These are phyloP conservation scores for Linepithema humile DNA, from an alignment of 1,140 invertebrate genomes.

Conservation along the genomic window DNA sequence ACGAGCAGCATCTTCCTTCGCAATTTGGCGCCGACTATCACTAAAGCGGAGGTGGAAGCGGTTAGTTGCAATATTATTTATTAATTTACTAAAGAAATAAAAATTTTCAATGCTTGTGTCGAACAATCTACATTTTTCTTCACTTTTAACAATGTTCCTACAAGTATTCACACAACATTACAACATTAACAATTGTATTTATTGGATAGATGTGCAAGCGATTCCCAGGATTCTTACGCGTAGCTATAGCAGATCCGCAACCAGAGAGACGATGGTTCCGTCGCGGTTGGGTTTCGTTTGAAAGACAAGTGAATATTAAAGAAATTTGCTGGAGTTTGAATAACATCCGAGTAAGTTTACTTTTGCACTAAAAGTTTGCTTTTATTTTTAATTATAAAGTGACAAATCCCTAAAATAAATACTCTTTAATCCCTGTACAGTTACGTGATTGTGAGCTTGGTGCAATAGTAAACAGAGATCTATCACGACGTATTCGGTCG, in stretches of 20 bases:
- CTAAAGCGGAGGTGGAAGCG: slow-evolving; percentile 98
- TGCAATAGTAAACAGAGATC: slow-evolving; percentile 96
- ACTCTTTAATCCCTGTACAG: slow-evolving; percentile 80
- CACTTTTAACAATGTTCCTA: not conserved
- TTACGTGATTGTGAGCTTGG: slow-evolving; percentile 96
- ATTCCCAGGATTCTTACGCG: slow-evolving; percentile 97
- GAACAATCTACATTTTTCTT: slow-evolving; percentile 4
- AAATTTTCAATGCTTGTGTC: not conserved
- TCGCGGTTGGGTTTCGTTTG: slow-evolving; percentile 99
- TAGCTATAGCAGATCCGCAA: slow-evolving; percentile 98
- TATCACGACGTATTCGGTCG: slow-evolving; percentile 95
- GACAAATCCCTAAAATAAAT: not conserved
- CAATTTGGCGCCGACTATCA: slow-evolving; percentile 97
- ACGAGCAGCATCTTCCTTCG: slow-evolving; percentile 98
- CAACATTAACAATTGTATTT: slow-evolving; percentile 21
- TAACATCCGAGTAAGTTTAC: slow-evolving; percentile 91
- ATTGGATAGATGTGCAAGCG: slow-evolving; percentile 93
- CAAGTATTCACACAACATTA: slow-evolving; percentile 13
- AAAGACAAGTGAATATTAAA: slow-evolving; percentile 98
- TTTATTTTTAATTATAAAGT: not conserved
- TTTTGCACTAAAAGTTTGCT: not conserved
- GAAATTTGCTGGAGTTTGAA: slow-evolving; percentile 99
- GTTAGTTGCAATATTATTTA: slow-evolving; percentile 84
- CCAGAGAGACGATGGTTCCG: slow-evolving; percentile 97
- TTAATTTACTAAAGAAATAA: slow-evolving; percentile 1